Percentiles rank a stretch among this genome's conserved stretches.
Evolutionary conservation across 2,888 invertebrate species (phyloP).

Genomic region (Amphipyra berbera): DNA sequence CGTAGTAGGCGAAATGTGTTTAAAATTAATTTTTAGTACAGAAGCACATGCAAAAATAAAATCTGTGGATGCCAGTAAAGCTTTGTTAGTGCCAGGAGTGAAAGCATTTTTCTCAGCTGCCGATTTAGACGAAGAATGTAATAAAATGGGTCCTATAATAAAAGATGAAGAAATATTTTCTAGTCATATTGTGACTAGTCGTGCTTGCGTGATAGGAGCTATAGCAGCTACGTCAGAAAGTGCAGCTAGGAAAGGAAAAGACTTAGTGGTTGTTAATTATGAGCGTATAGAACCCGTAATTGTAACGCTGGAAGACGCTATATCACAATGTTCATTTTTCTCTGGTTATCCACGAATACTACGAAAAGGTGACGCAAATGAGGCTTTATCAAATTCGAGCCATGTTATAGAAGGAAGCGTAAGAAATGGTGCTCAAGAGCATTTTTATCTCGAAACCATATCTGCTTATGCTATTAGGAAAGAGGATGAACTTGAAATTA

Average conservation of each 20-base stretch:
- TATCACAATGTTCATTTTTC: conserved; percentile 92
- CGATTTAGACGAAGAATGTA: conserved; percentile 92
- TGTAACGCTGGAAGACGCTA: conserved; percentile 96
- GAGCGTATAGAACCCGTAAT: conserved; percentile 94
- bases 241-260: conserved; percentile 94
- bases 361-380: conserved; percentile 91
- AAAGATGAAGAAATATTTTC: conserved; percentile 96
- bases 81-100: conserved; percentile 94
- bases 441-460: conserved; percentile 96
- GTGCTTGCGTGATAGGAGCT: conserved; percentile 95
- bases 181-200: conserved; percentile 92
- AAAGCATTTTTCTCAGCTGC: conserved; percentile 93
- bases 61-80: conserved; percentile 93
- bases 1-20: conserved; percentile 93
- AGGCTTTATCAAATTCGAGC: conserved; percentile 91
- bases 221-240: conserved; percentile 94
- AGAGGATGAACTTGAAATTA: conserved; percentile 96
- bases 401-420: conserved; percentile 92
- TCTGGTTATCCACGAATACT: conserved; percentile 88
- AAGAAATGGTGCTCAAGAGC: conserved; percentile 95
- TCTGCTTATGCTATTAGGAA: conserved; percentile 91
- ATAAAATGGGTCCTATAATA: conserved; percentile 92
- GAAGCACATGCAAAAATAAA: conserved; percentile 95
- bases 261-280: conserved; percentile 93
- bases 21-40: conserved; percentile 94